Percentiles rank a stretch among this genome's conserved stretches.
Evolutionary conservation across 2,797 vertebrate species (phyloP).

Genomic region (Tarsius wallacei): DNA sequence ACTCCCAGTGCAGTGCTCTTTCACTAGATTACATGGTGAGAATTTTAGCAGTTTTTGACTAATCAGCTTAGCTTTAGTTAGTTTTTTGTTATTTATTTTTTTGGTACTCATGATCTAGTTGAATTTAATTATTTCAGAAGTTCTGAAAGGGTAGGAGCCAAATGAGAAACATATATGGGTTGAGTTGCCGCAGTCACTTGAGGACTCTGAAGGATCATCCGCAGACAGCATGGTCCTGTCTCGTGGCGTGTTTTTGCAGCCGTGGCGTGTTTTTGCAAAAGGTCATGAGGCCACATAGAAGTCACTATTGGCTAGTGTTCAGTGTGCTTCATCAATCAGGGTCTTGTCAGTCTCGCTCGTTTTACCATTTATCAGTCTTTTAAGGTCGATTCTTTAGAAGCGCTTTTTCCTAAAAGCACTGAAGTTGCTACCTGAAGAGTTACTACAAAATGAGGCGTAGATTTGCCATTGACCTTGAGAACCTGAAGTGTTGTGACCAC

Average conservation of each 20-base stretch:
- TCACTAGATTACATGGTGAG: background rate
- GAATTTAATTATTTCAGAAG: background rate
- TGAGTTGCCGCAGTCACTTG: background rate
- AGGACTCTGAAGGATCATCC: background rate
- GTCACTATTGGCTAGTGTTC: background rate
- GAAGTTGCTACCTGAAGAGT: background rate
- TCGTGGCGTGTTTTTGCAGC: background rate
- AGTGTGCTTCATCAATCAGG: background rate
- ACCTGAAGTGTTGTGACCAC: background rate
- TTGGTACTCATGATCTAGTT: background rate
- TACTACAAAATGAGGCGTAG: background rate
- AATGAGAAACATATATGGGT: background rate
- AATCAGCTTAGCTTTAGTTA: background rate
- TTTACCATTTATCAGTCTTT: background rate
- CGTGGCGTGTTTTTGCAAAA: background rate
- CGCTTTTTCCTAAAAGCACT: background rate
- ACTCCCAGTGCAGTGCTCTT: background rate
- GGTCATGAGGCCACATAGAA: background rate
- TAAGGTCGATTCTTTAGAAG: background rate
- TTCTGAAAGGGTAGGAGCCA: background rate
- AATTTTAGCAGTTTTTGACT: background rate
- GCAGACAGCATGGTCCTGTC: accelerated
- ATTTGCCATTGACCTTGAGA: background rate
- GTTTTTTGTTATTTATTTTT: background rate
- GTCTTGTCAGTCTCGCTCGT: background rate